Percentiles rank a stretch among this genome's conserved stretches.
These are phyloP conservation scores for Hipparchia semele DNA, from an alignment of 2,888 invertebrate genomes.

Conservation along the genomic window DNA sequence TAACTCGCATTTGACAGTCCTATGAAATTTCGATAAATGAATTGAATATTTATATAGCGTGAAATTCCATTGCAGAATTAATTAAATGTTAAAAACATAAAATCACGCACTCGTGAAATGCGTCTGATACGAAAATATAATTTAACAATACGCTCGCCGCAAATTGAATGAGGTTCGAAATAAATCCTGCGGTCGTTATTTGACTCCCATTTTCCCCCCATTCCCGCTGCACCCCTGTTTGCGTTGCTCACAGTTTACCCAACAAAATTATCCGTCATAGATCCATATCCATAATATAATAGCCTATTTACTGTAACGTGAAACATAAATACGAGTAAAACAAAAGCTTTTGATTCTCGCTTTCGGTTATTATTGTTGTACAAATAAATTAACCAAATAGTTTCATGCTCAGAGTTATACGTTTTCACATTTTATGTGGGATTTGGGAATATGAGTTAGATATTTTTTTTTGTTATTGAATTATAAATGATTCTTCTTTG, in stretches of 20 bases:
- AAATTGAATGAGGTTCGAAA: conserved; percentile 80
- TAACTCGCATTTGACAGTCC: conserved; percentile 36
- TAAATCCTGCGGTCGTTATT: conserved; percentile 77
- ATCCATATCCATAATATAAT: conserved; percentile 29
- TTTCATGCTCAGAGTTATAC: neutral
- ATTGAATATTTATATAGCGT: conserved; percentile 37
- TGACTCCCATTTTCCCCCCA: conserved; percentile 69
- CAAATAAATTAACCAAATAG: conserved; percentile 10
- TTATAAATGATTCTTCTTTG: neutral
- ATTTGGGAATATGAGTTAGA: neutral
- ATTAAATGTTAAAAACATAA: conserved; percentile 49
- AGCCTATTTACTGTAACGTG: conserved; percentile 24
- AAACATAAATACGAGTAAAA: conserved; percentile 15
- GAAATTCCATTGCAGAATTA: conserved; percentile 36
- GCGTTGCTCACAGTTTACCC: conserved; percentile 64
- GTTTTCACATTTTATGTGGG: neutral
- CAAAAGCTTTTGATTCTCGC: conserved; percentile 16
- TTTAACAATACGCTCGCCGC: conserved; percentile 76
- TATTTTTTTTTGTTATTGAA: neutral
- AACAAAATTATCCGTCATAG: conserved; percentile 56
- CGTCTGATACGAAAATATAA: conserved; percentile 65
- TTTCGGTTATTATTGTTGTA: conserved; percentile 17
- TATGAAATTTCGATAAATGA: conserved; percentile 27
- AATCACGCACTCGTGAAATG: conserved; percentile 58
- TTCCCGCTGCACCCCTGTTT: conserved; percentile 72